Evolutionary conservation across 2,888 invertebrate species (phyloP), one percentile per base, ranked within the genome.

Genomic region (Quadroppia sp.): DNA sequence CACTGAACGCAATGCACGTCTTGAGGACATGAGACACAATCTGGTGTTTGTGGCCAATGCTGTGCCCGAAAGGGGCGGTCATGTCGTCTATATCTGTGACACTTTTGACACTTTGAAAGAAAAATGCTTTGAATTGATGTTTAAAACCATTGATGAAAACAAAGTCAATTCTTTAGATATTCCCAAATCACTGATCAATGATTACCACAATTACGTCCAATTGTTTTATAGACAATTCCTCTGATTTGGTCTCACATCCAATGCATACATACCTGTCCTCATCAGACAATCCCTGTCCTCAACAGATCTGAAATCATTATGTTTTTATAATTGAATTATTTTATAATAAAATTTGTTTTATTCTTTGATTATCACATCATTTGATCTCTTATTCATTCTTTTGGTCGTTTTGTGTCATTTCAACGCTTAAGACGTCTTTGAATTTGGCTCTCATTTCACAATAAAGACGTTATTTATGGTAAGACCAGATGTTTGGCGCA

Each of bases 81-180:
- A 36, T 25, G 30, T 32, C 25, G 28, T 45, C 30, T 6, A 70
- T 70, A 73, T 73, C 15, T 53, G 17, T 13, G 30, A 73, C 25
- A 25, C n/a, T 23, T 48, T 73, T 15, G 30, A 71, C 45, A 71
- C 11, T 71, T 17, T 74, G 7, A 70, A 45, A 59, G 74, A 74
- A 30, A 36, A 48, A n/a, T 74, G 74, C 23, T 70, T 71, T 30
- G 32, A 71, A 59, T 40, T 32, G 1, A 53, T 74, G 28, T 40
- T 23, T 42, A 56, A 74, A 36, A 53, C 36, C 23, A 45, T 67
- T 2, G 50, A 23, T 23, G 1, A 23, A 4, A 69, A 32, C 28
- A 0, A 48, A 20, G 45, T 48, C 11, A 23, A 61, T 40, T 67
- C 69, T 17, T 45, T 69, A 67, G 69, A 69, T 6, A 50, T 73